phyloP scores from a whole-genome alignment of 2,113 vertebrate genomes.

The Dromiciops gliroides region DNA sequence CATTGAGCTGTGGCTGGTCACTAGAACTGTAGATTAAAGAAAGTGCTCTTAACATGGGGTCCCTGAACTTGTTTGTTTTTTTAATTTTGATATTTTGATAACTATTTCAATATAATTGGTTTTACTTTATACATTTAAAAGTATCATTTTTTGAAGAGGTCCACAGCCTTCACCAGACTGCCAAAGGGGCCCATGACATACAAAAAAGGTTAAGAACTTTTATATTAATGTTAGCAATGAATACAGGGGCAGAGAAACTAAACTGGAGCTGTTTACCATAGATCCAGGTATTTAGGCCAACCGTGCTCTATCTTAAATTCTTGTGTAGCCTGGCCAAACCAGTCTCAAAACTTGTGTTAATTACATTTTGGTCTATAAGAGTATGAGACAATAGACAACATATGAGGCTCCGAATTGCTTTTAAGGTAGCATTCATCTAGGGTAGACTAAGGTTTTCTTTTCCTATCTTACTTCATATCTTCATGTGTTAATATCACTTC shows the following conservation, averaged over 20 bases:
- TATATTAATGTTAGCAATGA: not conserved
- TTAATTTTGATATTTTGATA: not conserved
- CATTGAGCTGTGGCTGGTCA: not conserved
- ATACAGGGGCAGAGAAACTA: not conserved
- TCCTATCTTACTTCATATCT: not conserved
- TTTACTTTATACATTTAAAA: not conserved
- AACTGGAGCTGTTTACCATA: not conserved
- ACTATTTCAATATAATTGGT: not conserved
- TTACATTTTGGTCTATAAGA: not conserved
- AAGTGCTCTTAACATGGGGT: not conserved
- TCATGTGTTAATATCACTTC: not conserved
- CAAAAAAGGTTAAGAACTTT: not conserved
- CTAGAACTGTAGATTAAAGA: not conserved
- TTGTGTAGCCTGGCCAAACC: not conserved
- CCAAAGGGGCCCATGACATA: not conserved
- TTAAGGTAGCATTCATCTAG: no score
- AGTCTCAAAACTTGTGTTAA: not conserved
- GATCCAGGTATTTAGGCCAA: not conserved
- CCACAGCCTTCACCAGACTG: not conserved
- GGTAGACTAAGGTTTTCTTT: not conserved
- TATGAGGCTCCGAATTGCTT: not conserved
- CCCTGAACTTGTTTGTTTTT: not conserved
- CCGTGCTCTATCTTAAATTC: not conserved
- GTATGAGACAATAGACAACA: not conserved
- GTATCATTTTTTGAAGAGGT: not conserved